Conservation (phyloP, 2,113 vertebrate genomes). For the Grammomys dolichurus region DNA sequence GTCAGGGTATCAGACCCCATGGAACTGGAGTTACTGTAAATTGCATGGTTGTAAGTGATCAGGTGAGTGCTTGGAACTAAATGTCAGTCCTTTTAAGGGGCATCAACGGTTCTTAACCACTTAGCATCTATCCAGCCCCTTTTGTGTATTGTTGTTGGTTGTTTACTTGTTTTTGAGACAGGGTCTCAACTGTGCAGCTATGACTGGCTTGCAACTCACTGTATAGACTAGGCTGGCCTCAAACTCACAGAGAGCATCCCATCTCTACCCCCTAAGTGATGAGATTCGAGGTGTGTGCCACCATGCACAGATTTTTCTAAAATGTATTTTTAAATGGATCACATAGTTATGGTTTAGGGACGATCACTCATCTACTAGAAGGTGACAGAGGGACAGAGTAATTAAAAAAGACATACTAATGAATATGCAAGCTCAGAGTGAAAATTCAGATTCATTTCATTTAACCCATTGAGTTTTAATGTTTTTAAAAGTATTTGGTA, state of each 20-base stretch:
- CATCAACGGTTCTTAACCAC: neutral
- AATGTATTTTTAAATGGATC: constrained; percentile 14
- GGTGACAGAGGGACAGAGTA: constrained; percentile 6
- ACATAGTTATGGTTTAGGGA: neutral
- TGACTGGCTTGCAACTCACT: neutral
- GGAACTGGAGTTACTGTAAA: neutral
- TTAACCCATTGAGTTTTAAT: neutral
- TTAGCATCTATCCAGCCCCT: neutral
- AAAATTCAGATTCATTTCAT: constrained; percentile 47
- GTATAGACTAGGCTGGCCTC: neutral
- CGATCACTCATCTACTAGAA: neutral
- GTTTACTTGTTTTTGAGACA: neutral
- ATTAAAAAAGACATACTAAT: constrained; percentile 22
- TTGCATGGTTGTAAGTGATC: neutral
- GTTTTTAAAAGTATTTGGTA: neutral
- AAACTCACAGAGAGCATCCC: neutral
- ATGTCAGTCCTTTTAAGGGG: neutral
- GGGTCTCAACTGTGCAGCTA: neutral
- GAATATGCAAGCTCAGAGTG: neutral
- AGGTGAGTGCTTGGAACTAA: neutral
- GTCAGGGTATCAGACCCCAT: neutral
- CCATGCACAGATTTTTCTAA: neutral
- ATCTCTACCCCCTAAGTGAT: neutral
- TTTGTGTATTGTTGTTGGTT: neutral
- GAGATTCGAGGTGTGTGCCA: neutral